Conservation (phyloP, 2,888 invertebrate genomes). For the Perithous albicinctus region DNA sequence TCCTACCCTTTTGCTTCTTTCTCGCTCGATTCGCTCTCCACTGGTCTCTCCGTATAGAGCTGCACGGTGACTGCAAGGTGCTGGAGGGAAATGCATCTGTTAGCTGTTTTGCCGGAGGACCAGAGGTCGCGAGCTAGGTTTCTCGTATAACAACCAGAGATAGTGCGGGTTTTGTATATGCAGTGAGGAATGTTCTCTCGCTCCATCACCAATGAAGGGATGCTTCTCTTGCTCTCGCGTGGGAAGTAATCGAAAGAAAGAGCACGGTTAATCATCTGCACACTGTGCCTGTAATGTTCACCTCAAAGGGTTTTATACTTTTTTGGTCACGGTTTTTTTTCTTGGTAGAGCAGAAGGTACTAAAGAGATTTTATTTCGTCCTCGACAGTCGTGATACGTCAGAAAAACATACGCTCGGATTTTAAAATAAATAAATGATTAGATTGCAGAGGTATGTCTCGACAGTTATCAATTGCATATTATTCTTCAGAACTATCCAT, state of each 20-base stretch:
- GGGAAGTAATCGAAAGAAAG: slow-evolving; percentile 11
- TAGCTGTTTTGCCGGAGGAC: slow-evolving; percentile 49
- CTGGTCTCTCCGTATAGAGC: not conserved
- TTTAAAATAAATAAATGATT: not conserved
- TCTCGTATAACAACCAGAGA: slow-evolving; percentile 48
- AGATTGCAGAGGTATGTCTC: not conserved
- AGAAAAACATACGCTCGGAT: not conserved
- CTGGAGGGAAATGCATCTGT: slow-evolving; percentile 50
- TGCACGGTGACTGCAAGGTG: slow-evolving; percentile 29
- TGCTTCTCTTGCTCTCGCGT: slow-evolving; percentile 34
- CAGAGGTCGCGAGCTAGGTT: slow-evolving; percentile 46
- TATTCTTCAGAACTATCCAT: not conserved
- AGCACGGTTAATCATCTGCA: slow-evolving; percentile 47
- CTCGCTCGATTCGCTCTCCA: slow-evolving; percentile 1
- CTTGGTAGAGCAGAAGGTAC: not conserved
- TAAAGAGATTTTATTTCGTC: not conserved
- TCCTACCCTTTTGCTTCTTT: slow-evolving; percentile 11
- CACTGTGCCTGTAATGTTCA: slow-evolving; percentile 2
- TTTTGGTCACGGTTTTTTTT: slow-evolving; percentile 1
- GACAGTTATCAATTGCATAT: not conserved
- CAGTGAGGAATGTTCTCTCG: slow-evolving; percentile 26
- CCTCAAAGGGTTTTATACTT: slow-evolving; percentile 1
- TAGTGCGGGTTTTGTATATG: not conserved
- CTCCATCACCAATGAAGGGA: slow-evolving; percentile 28
- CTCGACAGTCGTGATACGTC: not conserved